A percentile compares a stretch with the other conserved stretches of the same genome.
Conservation (phyloP, 2,888 invertebrate species). For the Lasioglossum pauxillum region DNA sequence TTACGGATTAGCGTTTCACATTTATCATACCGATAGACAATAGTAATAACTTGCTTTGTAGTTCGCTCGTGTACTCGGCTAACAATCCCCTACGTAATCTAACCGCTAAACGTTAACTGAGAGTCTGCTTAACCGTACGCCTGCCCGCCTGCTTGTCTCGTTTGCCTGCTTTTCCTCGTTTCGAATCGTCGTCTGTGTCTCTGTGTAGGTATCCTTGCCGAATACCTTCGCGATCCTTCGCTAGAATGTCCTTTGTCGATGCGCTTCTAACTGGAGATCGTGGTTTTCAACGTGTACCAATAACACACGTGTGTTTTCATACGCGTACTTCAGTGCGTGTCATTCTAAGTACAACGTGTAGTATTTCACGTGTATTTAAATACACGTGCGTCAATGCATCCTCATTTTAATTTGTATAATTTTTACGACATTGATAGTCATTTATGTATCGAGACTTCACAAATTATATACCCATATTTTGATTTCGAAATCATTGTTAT, state of each 20-base stretch:
- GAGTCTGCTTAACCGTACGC: conserved; percentile 49
- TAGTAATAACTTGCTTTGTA: conserved; percentile 64
- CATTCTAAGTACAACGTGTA: too few species aligned
- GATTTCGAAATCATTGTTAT: too few species aligned
- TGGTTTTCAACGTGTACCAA: too few species aligned
- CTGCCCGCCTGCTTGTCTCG: background rate
- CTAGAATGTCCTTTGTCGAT: background rate
- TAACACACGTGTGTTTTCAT: too few species aligned
- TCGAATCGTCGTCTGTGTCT: background rate
- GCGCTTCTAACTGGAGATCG: too few species aligned
- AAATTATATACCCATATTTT: too few species aligned
- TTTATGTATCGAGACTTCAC: too few species aligned
- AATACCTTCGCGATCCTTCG: background rate
- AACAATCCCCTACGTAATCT: conserved; percentile 74
- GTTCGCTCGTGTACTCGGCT: conserved; percentile 66
- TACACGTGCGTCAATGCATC: too few species aligned
- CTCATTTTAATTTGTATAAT: too few species aligned
- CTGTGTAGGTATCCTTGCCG: background rate
- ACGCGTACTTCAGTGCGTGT: too few species aligned
- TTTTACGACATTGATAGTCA: too few species aligned
- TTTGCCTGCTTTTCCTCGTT: background rate
- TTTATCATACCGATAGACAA: conserved; percentile 73
- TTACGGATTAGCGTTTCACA: conserved; percentile 72
- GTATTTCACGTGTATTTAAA: too few species aligned
- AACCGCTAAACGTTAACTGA: conserved; percentile 70